Evolutionary conservation across 1,140 invertebrate genomes (phyloP).

Genomic region (Dendroctonus ponderosae): DNA sequence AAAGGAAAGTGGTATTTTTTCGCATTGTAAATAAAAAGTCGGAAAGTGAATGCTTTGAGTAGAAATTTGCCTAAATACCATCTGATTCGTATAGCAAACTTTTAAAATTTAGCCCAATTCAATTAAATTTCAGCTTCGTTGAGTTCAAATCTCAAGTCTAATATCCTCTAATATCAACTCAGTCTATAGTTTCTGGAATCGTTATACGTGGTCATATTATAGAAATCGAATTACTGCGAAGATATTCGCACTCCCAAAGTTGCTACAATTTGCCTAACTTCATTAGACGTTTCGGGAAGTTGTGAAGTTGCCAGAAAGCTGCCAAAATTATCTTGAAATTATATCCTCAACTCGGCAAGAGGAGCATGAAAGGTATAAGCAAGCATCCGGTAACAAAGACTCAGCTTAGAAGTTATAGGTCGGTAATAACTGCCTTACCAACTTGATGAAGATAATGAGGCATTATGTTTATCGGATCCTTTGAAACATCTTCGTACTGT

Average conservation of each 20-base stretch:
- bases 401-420: neutral
- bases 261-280: constrained; percentile 28
- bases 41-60: no score
- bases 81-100: no score
- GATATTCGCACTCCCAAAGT: constrained; percentile 17
- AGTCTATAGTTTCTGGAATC: neutral
- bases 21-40: no score
- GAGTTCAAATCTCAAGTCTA: constrained; percentile 1
- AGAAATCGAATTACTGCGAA: constrained; percentile 25
- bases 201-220: constrained; percentile 10
- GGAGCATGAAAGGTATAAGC: constrained; percentile 12
- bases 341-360: constrained; percentile 5
- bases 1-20: no score
- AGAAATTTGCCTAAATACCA: no score
- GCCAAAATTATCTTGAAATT: constrained; percentile 28
- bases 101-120: no score
- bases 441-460: no score
- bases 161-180: neutral
- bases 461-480: no score
- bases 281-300: constrained; percentile 28
- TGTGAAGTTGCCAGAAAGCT: constrained; percentile 18
- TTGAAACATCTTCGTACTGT: no score
- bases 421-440: no score
- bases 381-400: constrained; percentile 17
- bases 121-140: no score